Evolutionary conservation across 2,797 vertebrate species (phyloP).

Genomic region (Neosalanx taihuensis): DNA sequence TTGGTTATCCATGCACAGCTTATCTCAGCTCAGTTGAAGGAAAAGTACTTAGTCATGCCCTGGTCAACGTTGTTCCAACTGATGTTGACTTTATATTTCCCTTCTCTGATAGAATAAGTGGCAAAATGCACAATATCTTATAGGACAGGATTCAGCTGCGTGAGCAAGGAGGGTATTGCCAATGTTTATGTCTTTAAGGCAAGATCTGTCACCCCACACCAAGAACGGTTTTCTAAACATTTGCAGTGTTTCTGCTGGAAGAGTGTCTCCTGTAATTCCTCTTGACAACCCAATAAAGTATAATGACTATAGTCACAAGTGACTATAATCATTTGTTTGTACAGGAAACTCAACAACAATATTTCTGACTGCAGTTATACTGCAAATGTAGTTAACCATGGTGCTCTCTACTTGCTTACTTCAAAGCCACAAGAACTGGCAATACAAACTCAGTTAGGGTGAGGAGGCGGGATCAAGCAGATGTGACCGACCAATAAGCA

Average conservation of each 20-base stretch:
- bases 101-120: neutral
- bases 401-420: neutral
- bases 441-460: constrained; percentile 25
- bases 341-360: neutral
- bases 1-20: constrained; percentile 69
- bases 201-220: constrained; percentile 18
- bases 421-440: constrained; percentile 39
- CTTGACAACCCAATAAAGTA: neutral
- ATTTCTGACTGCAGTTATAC: neutral
- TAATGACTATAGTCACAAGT: neutral
- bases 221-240: constrained; percentile 42
- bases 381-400: constrained; percentile 1
- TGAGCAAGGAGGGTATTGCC: constrained; percentile 30
- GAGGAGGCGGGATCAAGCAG: constrained; percentile 19
- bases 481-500: neutral
- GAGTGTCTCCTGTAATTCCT: constrained; percentile 12
- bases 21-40: constrained; percentile 49
- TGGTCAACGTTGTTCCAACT: neutral
- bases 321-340: neutral
- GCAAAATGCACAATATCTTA: constrained; percentile 23
- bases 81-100: neutral
- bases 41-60: constrained; percentile 29
- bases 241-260: constrained; percentile 53
- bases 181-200: constrained; percentile 27
- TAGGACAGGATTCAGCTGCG: constrained; percentile 5